Evolutionary conservation across 1,140 invertebrate species (phyloP), one percentile per base, ranked within the genome.

Genomic region (Heliconius congener): DNA sequence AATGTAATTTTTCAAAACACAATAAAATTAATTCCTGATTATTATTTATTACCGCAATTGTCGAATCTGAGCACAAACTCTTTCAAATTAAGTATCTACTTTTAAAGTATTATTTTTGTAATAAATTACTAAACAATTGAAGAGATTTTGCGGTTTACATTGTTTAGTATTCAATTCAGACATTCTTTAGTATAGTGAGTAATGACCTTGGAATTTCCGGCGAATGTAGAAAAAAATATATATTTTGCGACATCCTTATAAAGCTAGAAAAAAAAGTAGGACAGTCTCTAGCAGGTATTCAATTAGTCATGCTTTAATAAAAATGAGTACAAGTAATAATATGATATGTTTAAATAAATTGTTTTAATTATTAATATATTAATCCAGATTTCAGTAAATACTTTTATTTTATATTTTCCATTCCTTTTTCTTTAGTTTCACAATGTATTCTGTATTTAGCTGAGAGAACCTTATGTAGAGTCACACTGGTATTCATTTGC

Each of bases 151-250:
- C 72, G 77, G 77, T 78, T 78, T 76, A 3, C 27, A 37, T 55
- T 50, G 71, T 74, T 78, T 78, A 27, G 34, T 46, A 78, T 78
- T 78, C 77, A 73, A 73, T 46, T 60, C 77, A 72, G 30, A 66
- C 39, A 78, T 55, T 57, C 46, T 55, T 39, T 39, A 70, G 19
- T 30, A 13, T 8, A 8, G 66, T 76, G 75, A 78, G 55, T 74
- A 72, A 77, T 37, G 19, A 8, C 18, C 3, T 57, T 39, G 71
- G 71, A 55, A 77, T 77, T 77, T 77, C 71, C 71, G 76, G 46
- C 23, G 71, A 16, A 52, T 27, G 66, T 71, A 19, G 1, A 27
- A 66, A 66, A 66, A 30, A 27, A 30, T 30, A 4, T 30, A 6
- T 66, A 66, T 66, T 66, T 66, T 27, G 13, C 60, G 27, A 66